A percentile compares a stretch with the other conserved stretches of the same genome.
phyloP scores from a whole-genome alignment of 53 echinoderm and acorn worm genomes.

The Holothuria leucospilota region DNA sequence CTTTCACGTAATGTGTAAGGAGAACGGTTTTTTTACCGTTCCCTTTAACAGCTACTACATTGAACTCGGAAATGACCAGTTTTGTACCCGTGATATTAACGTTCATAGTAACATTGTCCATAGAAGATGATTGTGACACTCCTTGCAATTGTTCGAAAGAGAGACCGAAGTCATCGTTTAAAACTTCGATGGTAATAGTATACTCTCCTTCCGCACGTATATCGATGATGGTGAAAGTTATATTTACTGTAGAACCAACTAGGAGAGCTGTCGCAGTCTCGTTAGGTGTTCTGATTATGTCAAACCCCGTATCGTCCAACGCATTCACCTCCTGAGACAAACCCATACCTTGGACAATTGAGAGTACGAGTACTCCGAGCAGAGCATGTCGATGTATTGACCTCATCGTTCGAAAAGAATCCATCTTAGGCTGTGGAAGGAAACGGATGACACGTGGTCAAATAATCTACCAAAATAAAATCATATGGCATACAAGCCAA shows the following conservation, averaged over 20 bases:
- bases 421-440: too few relatives aligned
- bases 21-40: not conserved
- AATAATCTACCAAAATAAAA: too few relatives aligned
- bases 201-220: not conserved
- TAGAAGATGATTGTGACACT: not conserved
- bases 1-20: constrained; percentile 47
- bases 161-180: not conserved
- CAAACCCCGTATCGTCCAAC: not conserved
- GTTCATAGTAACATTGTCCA: constrained; percentile 22
- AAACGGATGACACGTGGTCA: too few relatives aligned
- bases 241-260: not conserved
- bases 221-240: constrained; percentile 4
- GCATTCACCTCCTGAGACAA: too few relatives aligned
- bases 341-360: too few relatives aligned
- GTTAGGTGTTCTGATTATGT: not conserved
- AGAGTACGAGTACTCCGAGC: too few relatives aligned
- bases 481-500: too few relatives aligned
- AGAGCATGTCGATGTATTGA: too few relatives aligned
- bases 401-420: too few relatives aligned
- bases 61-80: constrained; percentile 52
- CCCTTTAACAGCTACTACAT: constrained; percentile 33
- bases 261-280: not conserved
- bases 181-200: not conserved
- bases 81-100: constrained; percentile 10
- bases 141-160: not conserved